Conservation (phyloP, 2,113 vertebrate genomes). For the Pica pica region DNA sequence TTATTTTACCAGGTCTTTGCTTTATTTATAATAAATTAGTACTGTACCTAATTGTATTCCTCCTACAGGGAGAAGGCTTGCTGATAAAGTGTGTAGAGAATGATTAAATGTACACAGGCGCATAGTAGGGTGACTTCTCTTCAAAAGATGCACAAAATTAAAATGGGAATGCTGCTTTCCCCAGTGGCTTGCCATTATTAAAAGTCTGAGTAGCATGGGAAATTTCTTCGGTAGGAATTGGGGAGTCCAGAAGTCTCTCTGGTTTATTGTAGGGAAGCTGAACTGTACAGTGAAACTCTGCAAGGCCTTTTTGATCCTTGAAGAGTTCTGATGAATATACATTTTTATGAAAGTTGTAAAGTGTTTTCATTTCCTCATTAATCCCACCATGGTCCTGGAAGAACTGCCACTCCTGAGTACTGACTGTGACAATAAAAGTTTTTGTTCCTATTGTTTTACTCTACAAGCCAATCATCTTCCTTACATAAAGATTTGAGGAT, state of each 20-base stretch:
- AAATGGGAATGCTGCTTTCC: conserved; percentile 66
- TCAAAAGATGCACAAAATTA: conserved; percentile 72
- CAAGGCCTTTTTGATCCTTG: conserved; percentile 76
- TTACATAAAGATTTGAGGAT: conserved; percentile 51
- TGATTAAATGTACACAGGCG: conserved; percentile 62
- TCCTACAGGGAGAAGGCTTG: conserved; percentile 64
- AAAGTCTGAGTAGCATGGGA: conserved; percentile 70
- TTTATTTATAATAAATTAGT: conserved; percentile 73
- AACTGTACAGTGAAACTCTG: conserved; percentile 69
- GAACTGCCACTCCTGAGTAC: conserved; percentile 58
- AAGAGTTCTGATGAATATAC: conserved; percentile 73
- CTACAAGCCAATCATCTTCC: conserved; percentile 45
- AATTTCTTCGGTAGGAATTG: conserved; percentile 67
- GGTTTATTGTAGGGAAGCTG: conserved; percentile 65
- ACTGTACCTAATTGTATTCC: conserved; percentile 67
- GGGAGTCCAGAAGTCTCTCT: conserved; percentile 63
- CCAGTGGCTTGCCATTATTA: conserved; percentile 67
- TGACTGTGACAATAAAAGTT: conserved; percentile 62
- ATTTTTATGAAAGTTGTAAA: conserved; percentile 70
- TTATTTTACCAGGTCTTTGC: conserved; percentile 62
- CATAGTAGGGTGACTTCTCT: conserved; percentile 54
- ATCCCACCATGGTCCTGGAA: conserved; percentile 63
- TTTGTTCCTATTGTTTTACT: conserved; percentile 64
- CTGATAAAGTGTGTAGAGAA: conserved; percentile 56
- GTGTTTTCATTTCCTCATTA: conserved; percentile 70